Base-by-base conservation (phyloP, 2,888 invertebrate genomes). In the Invenusta paracnida region DNA sequence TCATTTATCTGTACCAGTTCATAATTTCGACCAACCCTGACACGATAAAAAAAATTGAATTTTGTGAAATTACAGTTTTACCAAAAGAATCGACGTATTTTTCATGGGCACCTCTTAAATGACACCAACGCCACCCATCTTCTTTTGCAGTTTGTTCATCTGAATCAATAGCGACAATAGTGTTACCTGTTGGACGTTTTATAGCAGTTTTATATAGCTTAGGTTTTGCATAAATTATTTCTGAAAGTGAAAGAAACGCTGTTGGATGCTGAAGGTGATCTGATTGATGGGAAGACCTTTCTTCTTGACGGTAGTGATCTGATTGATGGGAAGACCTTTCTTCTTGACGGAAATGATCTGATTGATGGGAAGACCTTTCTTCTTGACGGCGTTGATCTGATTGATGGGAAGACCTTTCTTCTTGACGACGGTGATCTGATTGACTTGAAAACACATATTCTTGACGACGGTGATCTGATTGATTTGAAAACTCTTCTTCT, bases 91-190 rank as follows among this genome's bases (percentile, higher is more conserved):
- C 79, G 2, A 25, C 5, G 5, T 25, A 27, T 79, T 29, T 79
- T 23, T 79, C 27, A 79, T 5, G 25, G 29, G 79, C 27, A 27
- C 79, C 79, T 25, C 27, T 25, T 11, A 2, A n/a, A 27, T 79
- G n/a, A 25, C 2, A 11, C 79, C 79, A 79, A 79, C 79, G 79
- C 79, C 79, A 79, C 25, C 79, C 79, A 27, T 79, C 79, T 79
- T 79, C 48, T 48, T 48, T 48, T 48, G 48, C 48, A 11, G 48
- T 48, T 17, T 48, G 48, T 48, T 48, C 48, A 48, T 48, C 48
- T 17, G 48, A 48, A 48, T 48, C 48, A 11, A 48, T 48, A 17
- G 48, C 48, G 48, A 48, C 48, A 48, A 48, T 48, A 48, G 48
- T 48, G 48, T 48, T 48, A 48, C 5, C 48, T 48, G 5, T 48